phyloP scores from a whole-genome alignment of 2,113 vertebrate species.

The Siniperca chuatsi region DNA sequence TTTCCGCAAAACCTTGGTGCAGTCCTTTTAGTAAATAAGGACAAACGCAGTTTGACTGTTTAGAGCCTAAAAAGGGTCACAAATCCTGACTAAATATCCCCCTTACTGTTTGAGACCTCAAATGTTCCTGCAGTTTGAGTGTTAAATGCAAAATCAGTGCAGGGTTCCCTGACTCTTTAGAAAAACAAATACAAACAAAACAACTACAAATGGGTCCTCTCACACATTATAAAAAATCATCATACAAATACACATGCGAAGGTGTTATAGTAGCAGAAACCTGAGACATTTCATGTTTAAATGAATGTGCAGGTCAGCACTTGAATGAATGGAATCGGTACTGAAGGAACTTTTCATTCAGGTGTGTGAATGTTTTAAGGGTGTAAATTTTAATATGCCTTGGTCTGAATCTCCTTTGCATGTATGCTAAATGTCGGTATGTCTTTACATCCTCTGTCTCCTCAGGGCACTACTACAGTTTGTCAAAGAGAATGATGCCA shows the following conservation, averaged over 20 bases:
- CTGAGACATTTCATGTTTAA: neutral
- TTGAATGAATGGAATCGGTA: neutral
- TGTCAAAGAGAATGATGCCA: constrained; percentile 92
- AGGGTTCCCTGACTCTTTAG: neutral
- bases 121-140: neutral
- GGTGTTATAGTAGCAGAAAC: neutral
- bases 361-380: neutral
- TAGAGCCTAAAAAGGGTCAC: neutral
- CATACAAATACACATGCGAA: neutral
- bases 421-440: neutral
- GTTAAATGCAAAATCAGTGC: neutral
- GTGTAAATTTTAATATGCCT: neutral
- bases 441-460: constrained; percentile 31
- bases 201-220: neutral
- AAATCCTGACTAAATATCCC: neutral
- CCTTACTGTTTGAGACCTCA: neutral
- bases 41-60: neutral
- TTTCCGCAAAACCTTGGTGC: no score
- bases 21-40: neutral
- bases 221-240: neutral
- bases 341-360: neutral
- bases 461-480: constrained; percentile 93
- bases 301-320: neutral
- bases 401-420: neutral
- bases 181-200: neutral